These are phyloP conservation scores for Andrena fulva DNA, from an alignment of 2,888 invertebrate species.

Conservation along the genomic window DNA sequence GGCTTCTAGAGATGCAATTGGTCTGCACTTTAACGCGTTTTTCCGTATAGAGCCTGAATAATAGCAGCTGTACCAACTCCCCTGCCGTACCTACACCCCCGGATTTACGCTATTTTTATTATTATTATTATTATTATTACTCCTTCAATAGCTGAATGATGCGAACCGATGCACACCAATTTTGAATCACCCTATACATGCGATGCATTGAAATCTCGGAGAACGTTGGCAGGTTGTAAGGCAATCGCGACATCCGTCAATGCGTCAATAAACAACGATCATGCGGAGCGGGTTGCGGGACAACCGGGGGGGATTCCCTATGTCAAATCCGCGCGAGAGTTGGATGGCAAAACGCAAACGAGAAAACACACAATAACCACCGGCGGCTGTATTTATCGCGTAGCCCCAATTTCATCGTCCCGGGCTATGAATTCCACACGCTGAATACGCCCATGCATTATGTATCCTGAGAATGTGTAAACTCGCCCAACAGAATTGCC, in stretches of 20 bases:
- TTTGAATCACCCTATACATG: too few species aligned
- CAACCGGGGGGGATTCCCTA: constrained; percentile 18
- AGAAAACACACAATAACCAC: constrained; percentile 23
- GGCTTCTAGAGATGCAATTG: too few species aligned
- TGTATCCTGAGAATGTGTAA: constrained; percentile 59
- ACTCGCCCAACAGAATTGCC: constrained; percentile 53
- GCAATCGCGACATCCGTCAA: not conserved
- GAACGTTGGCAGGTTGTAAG: too few species aligned
- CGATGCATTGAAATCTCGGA: too few species aligned
- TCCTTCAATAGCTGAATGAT: too few species aligned
- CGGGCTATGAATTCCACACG: constrained; percentile 54
- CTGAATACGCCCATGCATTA: constrained; percentile 50
- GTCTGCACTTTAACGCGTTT: too few species aligned
- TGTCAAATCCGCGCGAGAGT: constrained; percentile 23
- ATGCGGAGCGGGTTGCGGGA: constrained; percentile 4
- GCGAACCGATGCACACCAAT: too few species aligned
- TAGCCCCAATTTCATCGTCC: constrained; percentile 52
- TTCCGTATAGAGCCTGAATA: too few species aligned
- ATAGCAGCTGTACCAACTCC: too few species aligned
- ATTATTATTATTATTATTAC: too few species aligned
- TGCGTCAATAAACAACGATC: constrained; percentile 14
- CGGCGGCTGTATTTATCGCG: constrained; percentile 46
- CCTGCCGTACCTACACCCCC: too few species aligned
- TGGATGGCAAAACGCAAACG: constrained; percentile 21
- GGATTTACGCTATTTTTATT: too few species aligned